Evolutionary conservation across 30 jellyfish, hydroid and myxozoan genomes (phyloP), one percentile per base, ranked within the genome.

Genomic region (Hydractinia symbiolongicarpus): DNA sequence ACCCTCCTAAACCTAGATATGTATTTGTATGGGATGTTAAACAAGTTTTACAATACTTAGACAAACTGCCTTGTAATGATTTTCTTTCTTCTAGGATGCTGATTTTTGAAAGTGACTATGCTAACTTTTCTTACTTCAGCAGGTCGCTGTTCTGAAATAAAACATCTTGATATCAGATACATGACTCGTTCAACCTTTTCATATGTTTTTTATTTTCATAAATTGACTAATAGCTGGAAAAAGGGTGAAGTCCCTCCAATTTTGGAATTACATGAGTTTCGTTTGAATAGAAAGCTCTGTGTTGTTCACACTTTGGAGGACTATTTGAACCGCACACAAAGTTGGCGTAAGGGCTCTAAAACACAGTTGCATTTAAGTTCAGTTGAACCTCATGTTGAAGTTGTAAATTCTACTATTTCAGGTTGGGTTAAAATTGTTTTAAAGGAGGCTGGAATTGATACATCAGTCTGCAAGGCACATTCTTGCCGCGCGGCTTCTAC

Each of bases 181-280:
- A 81, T 66, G 88, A 50, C 83, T 30, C 67, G 62, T 19, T 19
- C 73, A 66, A 50, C 54, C 51, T 64, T 5, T 10, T 64, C 88
- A 5, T 81, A 66, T 83, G 68, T 50, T n/a, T 81, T 81, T 67
- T 55, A 81, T 44, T 81, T 81, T 57, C 15, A 66, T 67, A 49
- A 81, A 53, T 72, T 81, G 73, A 81, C 84, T 8, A 64, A 66
- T 7, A 66, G 76, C 73, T 81, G 88, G 88, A 67, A 50, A 54
- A 66, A 81, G 73, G 78, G 84, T 30, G 68, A 68, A 66, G 74
- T 84, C 83, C 88, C 88, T 4, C 88, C 88, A 57, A 49, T 14
- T 50, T 53, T 81, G 20, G 88, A 67, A 54, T 81, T 81, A 6
- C 19, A 7, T 66, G 84, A 66, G 14, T 67, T 81, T 66, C 54